Evolutionary conservation across 2,888 invertebrate genomes (phyloP).

Genomic region (Operophtera brumata): DNA sequence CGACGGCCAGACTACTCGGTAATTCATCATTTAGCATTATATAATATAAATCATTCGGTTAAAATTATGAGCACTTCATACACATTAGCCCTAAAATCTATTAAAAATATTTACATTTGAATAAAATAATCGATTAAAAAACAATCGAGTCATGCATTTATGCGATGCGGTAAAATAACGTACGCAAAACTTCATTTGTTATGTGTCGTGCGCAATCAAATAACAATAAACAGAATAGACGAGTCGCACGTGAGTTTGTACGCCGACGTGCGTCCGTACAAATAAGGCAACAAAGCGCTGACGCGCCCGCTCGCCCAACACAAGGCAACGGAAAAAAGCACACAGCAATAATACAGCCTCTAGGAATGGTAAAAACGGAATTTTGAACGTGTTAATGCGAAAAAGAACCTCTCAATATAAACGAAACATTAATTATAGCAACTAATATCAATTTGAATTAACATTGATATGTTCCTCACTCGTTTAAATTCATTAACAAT

Average conservation of each 20-base stretch:
- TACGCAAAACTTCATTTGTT: slow-evolving; percentile 44
- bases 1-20: neutral
- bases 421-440: slow-evolving; percentile 43
- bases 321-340: neutral
- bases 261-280: too few relatives aligned
- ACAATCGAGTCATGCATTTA: neutral
- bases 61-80: slow-evolving; percentile 41
- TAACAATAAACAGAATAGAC: slow-evolving; percentile 23
- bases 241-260: neutral
- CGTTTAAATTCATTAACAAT: slow-evolving; percentile 40
- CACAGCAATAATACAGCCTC: slow-evolving; percentile 38
- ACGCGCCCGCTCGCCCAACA: neutral
- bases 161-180: neutral
- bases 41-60: slow-evolving; percentile 34
- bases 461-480: slow-evolving; percentile 72
- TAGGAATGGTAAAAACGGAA: slow-evolving; percentile 53
- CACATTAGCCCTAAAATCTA: slow-evolving; percentile 47
- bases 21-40: neutral
- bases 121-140: slow-evolving; percentile 6
- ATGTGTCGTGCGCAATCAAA: slow-evolving; percentile 43
- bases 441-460: slow-evolving; percentile 54
- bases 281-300: neutral
- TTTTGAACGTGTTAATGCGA: slow-evolving; percentile 73
- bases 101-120: slow-evolving; percentile 47
- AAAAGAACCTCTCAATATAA: slow-evolving; percentile 70